Evolutionary conservation across 2,797 vertebrate species (phyloP), one percentile per base, ranked within the genome.

Genomic region (Falco rusticolus): DNA sequence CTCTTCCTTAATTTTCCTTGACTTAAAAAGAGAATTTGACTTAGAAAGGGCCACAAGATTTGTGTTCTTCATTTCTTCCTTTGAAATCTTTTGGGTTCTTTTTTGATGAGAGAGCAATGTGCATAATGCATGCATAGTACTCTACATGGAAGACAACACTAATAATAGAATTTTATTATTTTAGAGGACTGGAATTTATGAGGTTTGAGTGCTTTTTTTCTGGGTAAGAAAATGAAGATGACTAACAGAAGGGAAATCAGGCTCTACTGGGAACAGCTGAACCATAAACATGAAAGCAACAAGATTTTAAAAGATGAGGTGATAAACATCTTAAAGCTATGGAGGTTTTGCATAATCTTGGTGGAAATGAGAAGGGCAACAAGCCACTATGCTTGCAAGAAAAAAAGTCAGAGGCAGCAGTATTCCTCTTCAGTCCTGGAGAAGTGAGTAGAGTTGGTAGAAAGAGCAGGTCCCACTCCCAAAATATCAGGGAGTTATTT

Each of bases 231-330:
- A 87, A 87, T 2, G 8, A 89, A 92, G 56, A 83, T 91, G 65
- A 92, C 61, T 94, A 92, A 83, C 51, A 85, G 71, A 59, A 93
- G 48, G 31, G 85, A 93, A 95, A 83, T 74, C 78, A 56, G 51
- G 60, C 60, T 92, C 51, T 79, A 50, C 45, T 74, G 75, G 64
- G 51, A 95, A 41, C 25, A 89, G 60, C 28, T 85, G 89, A 92
- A 85, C 87, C 60, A 60, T 56, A 92, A 78, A 59, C 68, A 63
- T n/a, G 34, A 84, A 87, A 80, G 76, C 43, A 95, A 76, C 12
- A 53, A 37, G 41, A 56, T 81, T 93, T 87, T 78, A 51, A 68
- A 85, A 92, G 78, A 65, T 83, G 79, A 92, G 48, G 31, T 85
- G 64, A 87, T 95, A 87, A 87, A 85, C 56, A 33, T 74, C 68